Percentiles rank a stretch among this genome's conserved stretches.
Conservation (phyloP, 2,797 vertebrate species). For the Urocyon cinereoargenteus region DNA sequence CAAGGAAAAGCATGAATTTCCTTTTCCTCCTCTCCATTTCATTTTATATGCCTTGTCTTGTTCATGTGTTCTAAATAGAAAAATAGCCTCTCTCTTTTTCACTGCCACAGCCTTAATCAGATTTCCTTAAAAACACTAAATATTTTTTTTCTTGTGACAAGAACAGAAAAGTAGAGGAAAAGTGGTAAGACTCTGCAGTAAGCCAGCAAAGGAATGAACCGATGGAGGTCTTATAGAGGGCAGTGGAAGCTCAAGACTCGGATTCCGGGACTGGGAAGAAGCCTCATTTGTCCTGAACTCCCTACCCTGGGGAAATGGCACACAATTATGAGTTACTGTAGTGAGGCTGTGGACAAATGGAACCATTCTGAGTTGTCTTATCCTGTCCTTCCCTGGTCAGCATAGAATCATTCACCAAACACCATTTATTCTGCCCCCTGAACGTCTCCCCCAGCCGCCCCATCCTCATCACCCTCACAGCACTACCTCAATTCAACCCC, state of each 20-base stretch:
- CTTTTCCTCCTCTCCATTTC: conserved; percentile 14
- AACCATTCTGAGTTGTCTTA: neutral
- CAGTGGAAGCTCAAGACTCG: neutral
- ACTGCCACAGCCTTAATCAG: neutral
- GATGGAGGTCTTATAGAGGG: neutral
- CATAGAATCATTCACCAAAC: neutral
- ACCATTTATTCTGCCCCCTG: neutral
- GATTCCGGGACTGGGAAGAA: neutral
- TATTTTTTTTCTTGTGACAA: neutral
- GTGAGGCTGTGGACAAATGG: neutral
- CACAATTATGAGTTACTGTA: neutral
- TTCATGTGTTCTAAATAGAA: conserved; percentile 43
- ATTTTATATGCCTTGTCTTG: neutral
- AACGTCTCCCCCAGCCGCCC: neutral
- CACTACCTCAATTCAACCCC: neutral
- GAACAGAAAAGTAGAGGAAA: neutral
- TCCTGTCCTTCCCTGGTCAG: neutral
- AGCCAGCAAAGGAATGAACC: neutral
- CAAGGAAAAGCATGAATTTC: neutral
- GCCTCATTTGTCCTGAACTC: neutral
- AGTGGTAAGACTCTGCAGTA: neutral
- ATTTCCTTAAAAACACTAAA: neutral
- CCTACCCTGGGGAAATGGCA: neutral
- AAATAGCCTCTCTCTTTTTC: conserved; percentile 3
- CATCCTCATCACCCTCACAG: neutral